Percentiles rank a stretch among this genome's conserved stretches.
These are phyloP conservation scores for Andinoacara biseriatus DNA, from an alignment of 2,113 vertebrate species.

Conservation along the genomic window DNA sequence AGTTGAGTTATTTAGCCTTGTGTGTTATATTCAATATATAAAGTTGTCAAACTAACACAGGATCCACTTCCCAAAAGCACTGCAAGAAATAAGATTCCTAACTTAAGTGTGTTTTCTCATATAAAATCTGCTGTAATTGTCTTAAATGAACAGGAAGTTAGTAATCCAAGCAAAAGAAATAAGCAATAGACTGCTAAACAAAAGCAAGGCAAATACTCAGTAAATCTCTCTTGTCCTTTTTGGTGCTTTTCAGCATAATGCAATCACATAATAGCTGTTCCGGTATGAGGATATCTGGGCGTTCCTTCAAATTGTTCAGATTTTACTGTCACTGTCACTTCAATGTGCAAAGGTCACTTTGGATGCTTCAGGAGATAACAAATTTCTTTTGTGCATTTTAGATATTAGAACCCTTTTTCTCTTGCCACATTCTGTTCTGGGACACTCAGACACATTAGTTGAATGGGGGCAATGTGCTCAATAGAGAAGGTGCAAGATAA, in stretches of 20 bases:
- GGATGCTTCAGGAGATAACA: background rate
- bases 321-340: background rate
- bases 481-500: background rate
- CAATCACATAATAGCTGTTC: background rate
- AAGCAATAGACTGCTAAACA: background rate
- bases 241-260: background rate
- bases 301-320: background rate
- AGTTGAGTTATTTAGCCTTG: background rate
- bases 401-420: conserved; percentile 1
- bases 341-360: background rate
- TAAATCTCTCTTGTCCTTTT: background rate
- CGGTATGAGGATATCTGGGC: background rate
- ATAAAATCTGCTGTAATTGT: background rate
- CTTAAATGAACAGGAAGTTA: background rate
- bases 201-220: background rate
- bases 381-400: background rate
- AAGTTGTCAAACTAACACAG: background rate
- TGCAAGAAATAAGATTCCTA: background rate
- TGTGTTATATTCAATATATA: background rate
- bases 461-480: background rate
- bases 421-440: background rate
- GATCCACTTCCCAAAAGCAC: background rate
- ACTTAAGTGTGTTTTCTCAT: background rate
- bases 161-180: background rate
- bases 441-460: background rate